Evolutionary conservation across 2,113 vertebrate species (phyloP), one percentile per base, ranked within the genome.

Genomic region (Trochalopteron elliotii): DNA sequence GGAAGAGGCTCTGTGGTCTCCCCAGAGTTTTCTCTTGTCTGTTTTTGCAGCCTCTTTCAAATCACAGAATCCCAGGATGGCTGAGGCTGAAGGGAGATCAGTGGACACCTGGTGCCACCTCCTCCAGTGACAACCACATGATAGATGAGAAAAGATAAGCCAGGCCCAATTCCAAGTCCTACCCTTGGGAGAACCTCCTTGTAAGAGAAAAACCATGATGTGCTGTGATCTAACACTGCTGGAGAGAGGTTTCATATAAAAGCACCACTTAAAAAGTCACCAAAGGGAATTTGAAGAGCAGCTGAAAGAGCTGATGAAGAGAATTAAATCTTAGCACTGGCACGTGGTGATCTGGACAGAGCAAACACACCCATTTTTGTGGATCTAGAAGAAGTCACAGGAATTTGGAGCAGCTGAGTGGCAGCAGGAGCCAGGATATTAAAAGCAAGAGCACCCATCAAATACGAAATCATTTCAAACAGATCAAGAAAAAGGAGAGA

Each of bases 371-470:
- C 19, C 10, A 47, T 40, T n/a, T n/a, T n/a, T 0, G 0, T 44
- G 44, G 53, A 40, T 4, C 21, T 35, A 24, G 37, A 37, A 64
- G 12, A 72, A 52, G 70, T 69, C 53, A 68, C 49, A 79, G 44
- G 90, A 82, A 82, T 44, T 2, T 64, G 57, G 53, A 40, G 57
- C 12, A 23, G 44, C 64, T 78, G 87, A 94, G 64, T 33, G 53
- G 81, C 49, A 70, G 74, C 60, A 75, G 12, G 28, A 91, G 35
- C 64, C 17, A 31, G 22, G 23, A 56, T 19, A 37, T 40, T 52
- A 72, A 87, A 91, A 90, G 44, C n/a, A 87, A 83, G 13, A 69
- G 44, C 22, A 76, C 45, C 49, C 39, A 49, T 87, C 70, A 91
- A 69, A 88, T 44, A 68, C 0, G 2, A 80, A 82, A 44, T 1